Conservation (phyloP, 30 jellyfish, hydroid and myxozoan genomes). For the Turritopsis dohrnii region DNA sequence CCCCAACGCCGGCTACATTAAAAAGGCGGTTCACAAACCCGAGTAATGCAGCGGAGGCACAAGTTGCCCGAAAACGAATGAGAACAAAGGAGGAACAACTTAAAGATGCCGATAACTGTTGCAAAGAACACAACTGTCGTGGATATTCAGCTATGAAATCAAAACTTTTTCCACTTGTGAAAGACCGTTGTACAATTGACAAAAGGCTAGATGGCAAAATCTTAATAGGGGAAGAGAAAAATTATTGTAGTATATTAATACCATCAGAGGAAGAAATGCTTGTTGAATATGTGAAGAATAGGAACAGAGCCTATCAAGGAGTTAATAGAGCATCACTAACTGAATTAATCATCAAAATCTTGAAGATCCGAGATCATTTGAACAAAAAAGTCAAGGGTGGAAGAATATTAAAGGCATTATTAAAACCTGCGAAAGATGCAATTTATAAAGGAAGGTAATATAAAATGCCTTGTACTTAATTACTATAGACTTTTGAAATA, state of each 20-base stretch:
- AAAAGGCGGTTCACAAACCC: neutral
- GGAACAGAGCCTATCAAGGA: conserved; percentile 13
- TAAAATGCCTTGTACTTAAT: neutral
- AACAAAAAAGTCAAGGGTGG: conserved; percentile 14
- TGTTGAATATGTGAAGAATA: conserved; percentile 21
- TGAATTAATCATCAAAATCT: neutral
- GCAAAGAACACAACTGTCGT: neutral
- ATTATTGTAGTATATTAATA: conserved; percentile 5
- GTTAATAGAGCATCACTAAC: neutral
- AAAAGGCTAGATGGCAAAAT: neutral
- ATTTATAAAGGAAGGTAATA: conserved; percentile 7
- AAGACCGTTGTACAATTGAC: neutral
- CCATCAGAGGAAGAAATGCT: conserved; percentile 1
- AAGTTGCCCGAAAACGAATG: neutral
- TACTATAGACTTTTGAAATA: too few species aligned
- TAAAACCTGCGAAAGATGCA: conserved; percentile 20
- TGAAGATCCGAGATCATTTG: conserved; percentile 1
- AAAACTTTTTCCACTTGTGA: neutral
- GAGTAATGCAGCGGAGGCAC: neutral
- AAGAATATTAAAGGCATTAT: neutral
- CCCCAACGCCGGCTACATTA: conserved; percentile 16
- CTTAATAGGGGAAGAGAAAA: neutral
- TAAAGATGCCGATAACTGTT: neutral
- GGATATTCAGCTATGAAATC: conserved; percentile 1
- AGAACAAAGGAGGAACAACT: neutral